These are phyloP conservation scores for Heterotis niloticus DNA, from an alignment of 2,113 vertebrate genomes.

Conservation along the genomic window DNA sequence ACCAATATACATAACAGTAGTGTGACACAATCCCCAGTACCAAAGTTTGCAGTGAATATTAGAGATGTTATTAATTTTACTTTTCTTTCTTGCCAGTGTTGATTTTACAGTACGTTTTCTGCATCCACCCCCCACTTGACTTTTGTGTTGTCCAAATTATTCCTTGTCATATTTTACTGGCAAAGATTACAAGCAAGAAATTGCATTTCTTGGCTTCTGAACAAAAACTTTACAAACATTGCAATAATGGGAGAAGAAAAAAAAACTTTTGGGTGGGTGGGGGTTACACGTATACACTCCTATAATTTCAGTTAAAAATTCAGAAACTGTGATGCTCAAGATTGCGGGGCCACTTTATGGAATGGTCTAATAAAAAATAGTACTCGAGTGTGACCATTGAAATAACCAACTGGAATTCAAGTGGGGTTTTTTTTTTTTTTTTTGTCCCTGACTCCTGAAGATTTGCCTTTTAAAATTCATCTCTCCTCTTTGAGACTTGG, in stretches of 20 bases:
- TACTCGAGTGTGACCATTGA: background rate
- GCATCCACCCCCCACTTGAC: slow-evolving; percentile 26
- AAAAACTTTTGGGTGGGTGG: too few species aligned
- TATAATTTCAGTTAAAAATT: too few species aligned
- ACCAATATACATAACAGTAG: slow-evolving; percentile 23
- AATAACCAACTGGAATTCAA: background rate
- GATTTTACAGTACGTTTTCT: slow-evolving; percentile 28
- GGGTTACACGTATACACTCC: too few species aligned
- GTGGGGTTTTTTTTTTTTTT: slow-evolving; percentile 30
- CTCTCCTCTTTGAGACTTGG: slow-evolving; percentile 61
- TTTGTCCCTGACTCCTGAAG: slow-evolving; percentile 22
- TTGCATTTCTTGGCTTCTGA: background rate
- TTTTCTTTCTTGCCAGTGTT: slow-evolving; percentile 24
- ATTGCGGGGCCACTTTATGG: background rate
- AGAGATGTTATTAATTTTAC: background rate
- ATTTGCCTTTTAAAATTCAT: background rate
- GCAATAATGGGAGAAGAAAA: background rate
- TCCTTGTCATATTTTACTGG: too few species aligned
- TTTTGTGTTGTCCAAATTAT: background rate
- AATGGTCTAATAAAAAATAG: background rate
- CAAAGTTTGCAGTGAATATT: background rate
- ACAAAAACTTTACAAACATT: background rate
- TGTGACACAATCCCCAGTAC: background rate
- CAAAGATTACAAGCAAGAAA: too few species aligned
- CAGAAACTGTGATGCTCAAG: background rate